phyloP scores from a whole-genome alignment of 2,113 vertebrate species.

The Orcinus orca region DNA sequence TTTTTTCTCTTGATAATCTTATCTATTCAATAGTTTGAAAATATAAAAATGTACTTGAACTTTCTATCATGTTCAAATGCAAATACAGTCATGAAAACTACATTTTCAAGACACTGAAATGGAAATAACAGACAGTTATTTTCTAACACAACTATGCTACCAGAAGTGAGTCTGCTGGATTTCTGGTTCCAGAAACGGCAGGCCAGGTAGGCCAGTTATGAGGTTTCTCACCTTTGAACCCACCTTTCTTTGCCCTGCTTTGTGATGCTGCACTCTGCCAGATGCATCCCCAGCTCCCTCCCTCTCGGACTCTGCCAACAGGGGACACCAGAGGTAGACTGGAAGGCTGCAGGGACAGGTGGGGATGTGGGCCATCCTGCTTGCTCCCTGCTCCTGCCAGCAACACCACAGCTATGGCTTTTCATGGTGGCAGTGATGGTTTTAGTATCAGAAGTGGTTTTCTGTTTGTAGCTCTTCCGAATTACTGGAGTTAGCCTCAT shows the following conservation, averaged over 20 bases:
- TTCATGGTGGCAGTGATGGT: not conserved
- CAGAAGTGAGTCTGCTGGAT: not conserved
- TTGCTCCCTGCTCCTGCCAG: not conserved
- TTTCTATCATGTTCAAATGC: not conserved
- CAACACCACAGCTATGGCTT: not conserved
- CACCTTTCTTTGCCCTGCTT: not conserved
- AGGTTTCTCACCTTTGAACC: not conserved
- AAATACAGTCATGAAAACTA: not conserved
- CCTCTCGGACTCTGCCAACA: not conserved
- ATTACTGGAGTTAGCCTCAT: not conserved
- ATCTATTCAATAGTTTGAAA: not conserved
- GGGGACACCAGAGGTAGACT: not conserved
- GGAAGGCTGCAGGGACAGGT: not conserved
- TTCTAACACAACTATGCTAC: not conserved
- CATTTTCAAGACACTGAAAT: not conserved
- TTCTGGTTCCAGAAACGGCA: not conserved
- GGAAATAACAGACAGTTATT: not conserved
- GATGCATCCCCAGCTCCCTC: not conserved
- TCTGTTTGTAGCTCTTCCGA: not conserved
- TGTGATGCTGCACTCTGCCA: not conserved
- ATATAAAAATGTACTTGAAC: not conserved
- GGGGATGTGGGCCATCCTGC: not conserved
- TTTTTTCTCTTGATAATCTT: not conserved
- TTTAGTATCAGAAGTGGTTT: not conserved
- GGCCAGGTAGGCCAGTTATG: not conserved